These are phyloP conservation scores for Rhynchonema sp. DNA, from an alignment of 2,888 invertebrate genomes.

Conservation along the genomic window DNA sequence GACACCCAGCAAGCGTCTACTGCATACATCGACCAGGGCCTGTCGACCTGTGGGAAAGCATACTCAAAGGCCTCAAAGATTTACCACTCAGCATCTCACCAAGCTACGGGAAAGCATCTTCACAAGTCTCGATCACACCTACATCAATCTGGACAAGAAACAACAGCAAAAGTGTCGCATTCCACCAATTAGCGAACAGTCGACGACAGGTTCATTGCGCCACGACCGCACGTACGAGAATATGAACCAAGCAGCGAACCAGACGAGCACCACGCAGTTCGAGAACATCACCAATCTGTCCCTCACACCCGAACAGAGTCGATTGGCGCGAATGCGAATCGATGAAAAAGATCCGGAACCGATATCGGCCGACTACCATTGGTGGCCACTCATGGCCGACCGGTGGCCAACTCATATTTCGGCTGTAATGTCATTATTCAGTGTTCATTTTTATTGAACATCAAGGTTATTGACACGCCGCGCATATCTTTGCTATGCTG, in stretches of 20 bases:
- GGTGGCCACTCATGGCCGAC: not conserved
- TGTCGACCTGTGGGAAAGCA: slow-evolving; percentile 11
- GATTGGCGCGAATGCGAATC: not conserved
- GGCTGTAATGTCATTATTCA: no score
- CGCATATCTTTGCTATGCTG: no score
- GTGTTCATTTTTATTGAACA: no score
- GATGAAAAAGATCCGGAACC: no score
- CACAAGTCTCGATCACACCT: slow-evolving; percentile 1
- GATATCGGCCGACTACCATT: not conserved
- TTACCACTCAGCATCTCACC: no score
- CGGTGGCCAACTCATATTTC: not conserved
- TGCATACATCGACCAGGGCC: slow-evolving; percentile 11
- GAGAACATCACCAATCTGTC: slow-evolving; percentile 3
- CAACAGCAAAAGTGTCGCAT: no score
- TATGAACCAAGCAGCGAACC: not conserved
- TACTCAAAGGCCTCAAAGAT: slow-evolving; percentile 2
- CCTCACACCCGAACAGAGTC: not conserved
- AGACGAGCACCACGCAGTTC: slow-evolving; percentile 1
- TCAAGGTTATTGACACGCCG: no score
- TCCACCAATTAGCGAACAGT: not conserved
- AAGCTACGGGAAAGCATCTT: no score
- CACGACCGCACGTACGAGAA: slow-evolving; percentile 4
- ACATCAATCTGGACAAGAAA: slow-evolving; percentile 2
- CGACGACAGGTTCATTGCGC: no score
- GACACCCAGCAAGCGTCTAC: not conserved